Percentiles rank a stretch among this genome's conserved stretches.
Conservation (phyloP, 2,888 invertebrate species). For the Agriopis leucophaearia region DNA sequence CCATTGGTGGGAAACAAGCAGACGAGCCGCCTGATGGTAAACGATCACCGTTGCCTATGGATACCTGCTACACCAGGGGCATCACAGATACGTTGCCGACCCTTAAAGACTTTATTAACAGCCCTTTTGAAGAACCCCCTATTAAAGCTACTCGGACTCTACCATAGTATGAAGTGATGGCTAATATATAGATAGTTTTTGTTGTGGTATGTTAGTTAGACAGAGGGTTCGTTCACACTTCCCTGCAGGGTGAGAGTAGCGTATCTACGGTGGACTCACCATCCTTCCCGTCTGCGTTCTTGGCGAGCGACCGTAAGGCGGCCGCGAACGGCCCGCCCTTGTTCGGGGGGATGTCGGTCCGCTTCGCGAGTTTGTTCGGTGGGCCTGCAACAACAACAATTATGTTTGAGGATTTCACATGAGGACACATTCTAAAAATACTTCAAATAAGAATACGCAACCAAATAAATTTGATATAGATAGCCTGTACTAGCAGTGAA, state of each 20-base stretch:
- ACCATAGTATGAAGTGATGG: no score
- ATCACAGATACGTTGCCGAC: no score
- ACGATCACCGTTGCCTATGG: no score
- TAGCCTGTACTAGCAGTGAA: background rate
- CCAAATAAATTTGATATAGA: background rate
- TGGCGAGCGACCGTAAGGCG: slow-evolving; percentile 95
- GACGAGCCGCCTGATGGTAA: no score
- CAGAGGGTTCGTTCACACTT: slow-evolving; percentile 27
- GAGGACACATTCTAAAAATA: background rate
- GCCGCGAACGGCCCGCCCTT: slow-evolving; percentile 94
- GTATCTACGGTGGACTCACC: slow-evolving; percentile 69
- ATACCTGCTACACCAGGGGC: no score
- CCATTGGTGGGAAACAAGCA: no score
- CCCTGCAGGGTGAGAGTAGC: slow-evolving; percentile 18
- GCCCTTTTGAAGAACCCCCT: no score
- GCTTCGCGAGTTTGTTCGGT: slow-evolving; percentile 78
- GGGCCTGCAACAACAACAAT: slow-evolving; percentile 72
- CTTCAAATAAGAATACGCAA: background rate
- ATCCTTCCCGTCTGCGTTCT: slow-evolving; percentile 93
- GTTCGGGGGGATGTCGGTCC: slow-evolving; percentile 78
- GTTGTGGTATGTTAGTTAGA: background rate
- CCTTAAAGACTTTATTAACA: no score
- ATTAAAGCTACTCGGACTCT: no score
- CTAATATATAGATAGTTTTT: no score
- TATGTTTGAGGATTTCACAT: background rate